Percentiles rank a stretch among this genome's conserved stretches.
Conservation (phyloP, 2,797 vertebrate species). For the Sus cebifrons region DNA sequence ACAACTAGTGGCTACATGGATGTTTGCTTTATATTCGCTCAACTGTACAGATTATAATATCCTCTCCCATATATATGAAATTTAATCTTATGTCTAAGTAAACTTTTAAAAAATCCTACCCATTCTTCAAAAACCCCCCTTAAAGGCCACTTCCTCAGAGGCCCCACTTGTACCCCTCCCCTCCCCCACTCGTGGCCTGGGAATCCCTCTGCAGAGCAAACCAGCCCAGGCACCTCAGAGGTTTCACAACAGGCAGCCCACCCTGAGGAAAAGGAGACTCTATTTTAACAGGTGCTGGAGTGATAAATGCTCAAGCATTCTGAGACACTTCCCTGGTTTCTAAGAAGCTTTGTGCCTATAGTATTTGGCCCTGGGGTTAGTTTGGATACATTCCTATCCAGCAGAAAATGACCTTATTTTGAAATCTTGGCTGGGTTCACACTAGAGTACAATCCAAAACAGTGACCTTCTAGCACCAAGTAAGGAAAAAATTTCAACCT, state of each 20-base stretch:
- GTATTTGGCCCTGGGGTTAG: slow-evolving; percentile 49
- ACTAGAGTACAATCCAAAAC: slow-evolving; percentile 76
- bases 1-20: background rate
- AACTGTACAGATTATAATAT: background rate
- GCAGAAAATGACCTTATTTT: slow-evolving; percentile 82
- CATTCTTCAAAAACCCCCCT: slow-evolving; percentile 49
- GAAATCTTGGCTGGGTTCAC: slow-evolving; percentile 82
- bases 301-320: slow-evolving; percentile 41
- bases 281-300: background rate
- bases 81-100: background rate
- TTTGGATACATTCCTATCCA: slow-evolving; percentile 77
- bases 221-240: background rate
- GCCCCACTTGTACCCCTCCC: background rate
- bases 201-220: slow-evolving; percentile 11
- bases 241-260: background rate
- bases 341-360: slow-evolving; percentile 62
- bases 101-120: slow-evolving; percentile 52
- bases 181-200: background rate
- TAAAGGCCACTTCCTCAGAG: background rate
- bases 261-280: slow-evolving; percentile 16
- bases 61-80: background rate
- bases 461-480: slow-evolving; percentile 85
- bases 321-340: slow-evolving; percentile 60
- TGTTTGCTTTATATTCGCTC: background rate
- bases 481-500: slow-evolving; percentile 83